Evolutionary conservation across 2,797 vertebrate genomes (phyloP).

Genomic region (Siniperca obscura): DNA sequence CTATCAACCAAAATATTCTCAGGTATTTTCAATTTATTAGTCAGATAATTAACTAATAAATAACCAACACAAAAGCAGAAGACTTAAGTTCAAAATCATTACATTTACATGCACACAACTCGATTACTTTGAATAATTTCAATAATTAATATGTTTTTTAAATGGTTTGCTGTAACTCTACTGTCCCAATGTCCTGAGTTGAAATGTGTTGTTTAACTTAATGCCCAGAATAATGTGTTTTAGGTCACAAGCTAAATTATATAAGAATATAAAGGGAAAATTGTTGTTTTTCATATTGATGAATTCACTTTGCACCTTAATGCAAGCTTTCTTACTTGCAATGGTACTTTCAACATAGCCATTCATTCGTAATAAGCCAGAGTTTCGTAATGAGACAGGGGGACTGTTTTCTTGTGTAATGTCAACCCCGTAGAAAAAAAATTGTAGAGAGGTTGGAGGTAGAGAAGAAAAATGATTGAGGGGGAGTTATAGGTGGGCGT

Average conservation of each 20-base stretch:
- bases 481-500: conserved; percentile 42
- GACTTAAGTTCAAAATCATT: background rate
- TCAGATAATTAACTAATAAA: background rate
- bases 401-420: background rate
- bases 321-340: background rate
- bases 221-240: background rate
- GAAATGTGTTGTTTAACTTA: background rate
- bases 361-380: background rate
- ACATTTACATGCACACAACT: background rate
- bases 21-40: background rate
- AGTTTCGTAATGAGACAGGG: conserved; percentile 2
- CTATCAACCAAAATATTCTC: background rate
- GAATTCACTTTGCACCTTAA: too few relatives aligned
- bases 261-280: too few relatives aligned
- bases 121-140: background rate
- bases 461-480: conserved; percentile 72
- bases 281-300: background rate
- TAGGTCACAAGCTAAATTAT: background rate
- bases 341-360: background rate
- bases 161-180: background rate
- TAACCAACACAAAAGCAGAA: background rate
- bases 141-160: background rate
- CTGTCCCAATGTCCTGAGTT: background rate
- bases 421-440: background rate
- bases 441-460: background rate